These are phyloP conservation scores for Colius striatus DNA, from an alignment of 2,113 vertebrate species.

Conservation along the genomic window DNA sequence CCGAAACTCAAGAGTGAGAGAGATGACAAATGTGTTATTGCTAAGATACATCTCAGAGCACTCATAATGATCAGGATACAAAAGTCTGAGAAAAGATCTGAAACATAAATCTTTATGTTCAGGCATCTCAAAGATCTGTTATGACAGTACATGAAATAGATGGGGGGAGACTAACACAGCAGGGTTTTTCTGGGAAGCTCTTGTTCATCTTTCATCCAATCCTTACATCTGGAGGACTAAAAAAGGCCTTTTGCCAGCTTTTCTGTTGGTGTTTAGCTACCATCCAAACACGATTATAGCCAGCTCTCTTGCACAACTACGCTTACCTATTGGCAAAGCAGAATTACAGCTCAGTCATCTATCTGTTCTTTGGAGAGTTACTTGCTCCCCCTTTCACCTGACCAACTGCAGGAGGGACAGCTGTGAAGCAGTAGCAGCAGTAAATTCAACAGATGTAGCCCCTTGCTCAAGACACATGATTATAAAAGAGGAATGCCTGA, in stretches of 20 bases:
- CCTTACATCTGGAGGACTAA: neutral
- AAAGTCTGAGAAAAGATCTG: neutral
- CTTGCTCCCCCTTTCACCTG: neutral
- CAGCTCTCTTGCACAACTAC: accelerated
- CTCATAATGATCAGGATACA: neutral
- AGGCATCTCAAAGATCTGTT: neutral
- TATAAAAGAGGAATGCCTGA: neutral
- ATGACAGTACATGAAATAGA: accelerated
- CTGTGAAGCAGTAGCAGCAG: neutral
- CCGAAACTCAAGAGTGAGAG: neutral
- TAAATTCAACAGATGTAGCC: too few relatives aligned
- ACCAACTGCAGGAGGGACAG: neutral
- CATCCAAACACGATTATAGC: neutral
- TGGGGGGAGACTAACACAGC: neutral
- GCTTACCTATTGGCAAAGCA: neutral
- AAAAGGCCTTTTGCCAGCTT: neutral
- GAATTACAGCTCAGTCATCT: neutral
- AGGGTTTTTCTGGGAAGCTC: neutral
- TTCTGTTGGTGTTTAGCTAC: neutral
- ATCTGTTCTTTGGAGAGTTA: neutral
- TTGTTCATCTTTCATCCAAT: neutral
- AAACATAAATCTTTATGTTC: neutral
- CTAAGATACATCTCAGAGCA: neutral
- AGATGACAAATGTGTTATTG: neutral
- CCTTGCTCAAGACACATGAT: neutral